phyloP scores from a whole-genome alignment of 1,140 invertebrate species.

The Drosophila repletoides region DNA sequence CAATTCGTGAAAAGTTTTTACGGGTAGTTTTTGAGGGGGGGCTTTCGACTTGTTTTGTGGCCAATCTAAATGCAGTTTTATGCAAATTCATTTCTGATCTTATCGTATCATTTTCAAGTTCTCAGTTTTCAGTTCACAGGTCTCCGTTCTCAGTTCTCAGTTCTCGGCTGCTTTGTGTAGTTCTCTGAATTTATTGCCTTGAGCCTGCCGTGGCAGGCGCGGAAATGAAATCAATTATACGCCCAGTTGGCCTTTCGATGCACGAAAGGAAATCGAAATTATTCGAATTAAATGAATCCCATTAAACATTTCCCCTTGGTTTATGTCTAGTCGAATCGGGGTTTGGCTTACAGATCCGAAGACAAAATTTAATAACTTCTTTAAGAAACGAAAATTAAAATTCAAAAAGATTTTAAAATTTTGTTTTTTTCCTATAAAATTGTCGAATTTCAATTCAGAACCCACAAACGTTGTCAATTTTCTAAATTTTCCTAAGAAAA shows the following conservation, averaged over 20 bases:
- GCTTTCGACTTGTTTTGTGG: slow-evolving; percentile 46
- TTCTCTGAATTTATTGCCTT: slow-evolving; percentile 54
- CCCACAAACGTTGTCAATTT: no score
- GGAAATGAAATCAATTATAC: slow-evolving; percentile 77
- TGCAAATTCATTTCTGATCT: slow-evolving; percentile 73
- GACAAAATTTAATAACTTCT: no score
- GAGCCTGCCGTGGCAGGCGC: slow-evolving; percentile 44
- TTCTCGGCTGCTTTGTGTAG: slow-evolving; percentile 48
- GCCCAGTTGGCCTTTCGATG: slow-evolving; percentile 63
- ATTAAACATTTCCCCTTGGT: slow-evolving; percentile 54
- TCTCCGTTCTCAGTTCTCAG: no score
- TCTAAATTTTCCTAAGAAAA: no score
- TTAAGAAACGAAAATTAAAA: no score
- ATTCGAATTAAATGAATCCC: slow-evolving; percentile 57
- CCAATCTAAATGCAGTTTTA: slow-evolving; percentile 65
- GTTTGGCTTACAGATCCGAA: no score
- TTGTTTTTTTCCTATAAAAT: no score
- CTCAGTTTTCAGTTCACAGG: slow-evolving; percentile 23
- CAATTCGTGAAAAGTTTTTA: slow-evolving; percentile 30
- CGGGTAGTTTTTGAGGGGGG: slow-evolving; percentile 14
- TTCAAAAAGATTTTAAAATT: no score
- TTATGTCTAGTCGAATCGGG: no score
- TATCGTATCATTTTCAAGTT: slow-evolving; percentile 66
- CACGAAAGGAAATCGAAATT: slow-evolving; percentile 71
- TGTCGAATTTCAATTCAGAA: no score